Evolutionary conservation across 1,140 invertebrate species (phyloP).

Genomic region (Drosophila teissieri): DNA sequence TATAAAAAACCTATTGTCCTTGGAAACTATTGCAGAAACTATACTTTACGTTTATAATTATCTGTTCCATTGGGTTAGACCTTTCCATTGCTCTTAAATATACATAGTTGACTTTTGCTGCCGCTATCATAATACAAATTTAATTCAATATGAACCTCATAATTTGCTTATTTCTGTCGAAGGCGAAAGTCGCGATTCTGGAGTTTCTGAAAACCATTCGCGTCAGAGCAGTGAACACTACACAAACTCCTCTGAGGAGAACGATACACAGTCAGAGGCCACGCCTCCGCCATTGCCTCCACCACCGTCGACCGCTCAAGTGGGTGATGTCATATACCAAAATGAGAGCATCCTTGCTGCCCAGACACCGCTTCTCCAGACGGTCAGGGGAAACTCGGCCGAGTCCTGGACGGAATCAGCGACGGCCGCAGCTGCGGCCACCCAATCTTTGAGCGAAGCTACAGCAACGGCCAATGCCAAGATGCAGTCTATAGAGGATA

Average conservation of each 20-base stretch:
- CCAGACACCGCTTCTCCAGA: conserved; percentile 75
- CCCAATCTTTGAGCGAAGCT: conserved; percentile 86
- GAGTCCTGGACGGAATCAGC: conserved; percentile 86
- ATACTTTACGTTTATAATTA: too few species aligned
- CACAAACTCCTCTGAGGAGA: conserved; percentile 80
- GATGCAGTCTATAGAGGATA: conserved; percentile 86
- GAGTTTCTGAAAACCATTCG: conserved; percentile 90
- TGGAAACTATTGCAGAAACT: too few species aligned
- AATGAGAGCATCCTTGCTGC: conserved; percentile 71
- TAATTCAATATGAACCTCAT: neutral
- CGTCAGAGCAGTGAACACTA: conserved; percentile 90
- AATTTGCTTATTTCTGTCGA: neutral
- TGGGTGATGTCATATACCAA: conserved; percentile 87
- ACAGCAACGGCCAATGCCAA: conserved; percentile 83
- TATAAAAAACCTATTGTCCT: too few species aligned
- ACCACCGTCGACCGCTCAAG: conserved; percentile 47
- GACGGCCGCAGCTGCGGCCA: conserved; percentile 89
- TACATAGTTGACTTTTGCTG: too few species aligned
- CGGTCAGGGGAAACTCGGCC: conserved; percentile 78
- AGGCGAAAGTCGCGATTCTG: conserved; percentile 90
- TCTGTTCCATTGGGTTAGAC: too few species aligned
- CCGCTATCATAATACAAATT: neutral
- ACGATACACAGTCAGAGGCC: conserved; percentile 79
- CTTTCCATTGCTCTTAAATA: too few species aligned
- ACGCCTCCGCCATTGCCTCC: conserved; percentile 61